Evolutionary conservation across 2,113 vertebrate genomes (phyloP), one percentile per base, ranked within the genome.

Genomic region (human): DNA sequence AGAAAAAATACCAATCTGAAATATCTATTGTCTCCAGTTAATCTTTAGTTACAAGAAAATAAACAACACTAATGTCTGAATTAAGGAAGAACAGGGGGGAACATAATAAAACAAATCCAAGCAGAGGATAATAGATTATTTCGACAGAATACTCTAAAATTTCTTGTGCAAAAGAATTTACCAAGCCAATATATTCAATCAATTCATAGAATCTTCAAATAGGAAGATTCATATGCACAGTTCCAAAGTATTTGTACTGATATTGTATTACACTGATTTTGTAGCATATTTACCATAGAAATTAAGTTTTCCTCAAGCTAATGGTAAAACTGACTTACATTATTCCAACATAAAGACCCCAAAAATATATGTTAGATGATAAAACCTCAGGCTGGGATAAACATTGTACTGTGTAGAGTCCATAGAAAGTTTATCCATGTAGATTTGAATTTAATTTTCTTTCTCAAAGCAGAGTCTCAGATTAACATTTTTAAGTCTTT

Each of bases 331-430:
- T 22, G 40, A 8, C 32, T 27, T 35, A 17, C 18, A 0, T 91
- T 61, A 17, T 18, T 76, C 30, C 52, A 17, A 64, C 91, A 13
- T 32, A 30, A 35, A 84, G 25, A 35, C 30, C 32, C 40, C 22
- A 27, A 2, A 4, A 14, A 20, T 25, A 14, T n/a, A 11, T 6
- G 11, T 23, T 20, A 4, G 48, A 12, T 35, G 11, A 35, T 4
- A 30, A 17, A 55, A 45, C 25, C 66, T 66, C 9, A 23, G 68
- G n/a, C 81, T 45, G 27, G 38, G 35, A 5, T 25, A 12, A 38
- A 17, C 10, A 6, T 0, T 1, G 1, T 3, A 0, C 10, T 3
- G 2, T 23, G 35, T 6, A 10, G 27, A n/a, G 7, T 1, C 40
- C 88, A 38, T 20, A 35, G 73, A 30, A 78, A 73, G 5, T 0